These are phyloP conservation scores for Morelia viridis DNA, from an alignment of 2,797 vertebrate genomes.

Conservation along the genomic window DNA sequence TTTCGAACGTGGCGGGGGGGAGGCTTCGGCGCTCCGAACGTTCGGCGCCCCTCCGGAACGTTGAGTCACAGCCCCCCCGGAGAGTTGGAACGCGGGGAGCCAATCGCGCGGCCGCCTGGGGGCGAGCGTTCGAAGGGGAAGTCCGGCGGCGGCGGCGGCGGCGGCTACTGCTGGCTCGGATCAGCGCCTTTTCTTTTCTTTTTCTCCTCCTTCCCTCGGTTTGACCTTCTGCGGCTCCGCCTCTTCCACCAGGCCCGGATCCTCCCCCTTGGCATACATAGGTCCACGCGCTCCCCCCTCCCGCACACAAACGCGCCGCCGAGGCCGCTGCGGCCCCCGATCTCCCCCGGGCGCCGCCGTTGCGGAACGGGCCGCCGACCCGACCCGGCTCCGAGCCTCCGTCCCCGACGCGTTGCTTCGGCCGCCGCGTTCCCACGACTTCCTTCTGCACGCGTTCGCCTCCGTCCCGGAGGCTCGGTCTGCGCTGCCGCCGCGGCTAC, in stretches of 20 bases:
- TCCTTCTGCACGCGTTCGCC: background rate
- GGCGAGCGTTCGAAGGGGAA: background rate
- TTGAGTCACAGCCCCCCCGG: background rate
- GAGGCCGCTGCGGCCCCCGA: too few species aligned
- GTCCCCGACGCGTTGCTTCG: background rate
- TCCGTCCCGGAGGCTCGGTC: background rate
- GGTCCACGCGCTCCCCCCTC: background rate
- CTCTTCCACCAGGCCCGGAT: background rate
- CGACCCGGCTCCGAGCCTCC: too few species aligned
- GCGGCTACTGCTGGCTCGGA: background rate
- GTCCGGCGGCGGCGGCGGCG: background rate
- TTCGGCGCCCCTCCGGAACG: background rate
- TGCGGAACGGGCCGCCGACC: too few species aligned
- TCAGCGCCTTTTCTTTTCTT: background rate
- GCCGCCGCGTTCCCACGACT: background rate
- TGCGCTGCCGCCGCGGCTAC: background rate
- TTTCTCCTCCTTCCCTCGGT: background rate
- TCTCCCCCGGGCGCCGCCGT: too few species aligned
- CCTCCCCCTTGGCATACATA: background rate
- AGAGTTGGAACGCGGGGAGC: slow-evolving; percentile 30
- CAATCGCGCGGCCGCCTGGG: slow-evolving; percentile 42
- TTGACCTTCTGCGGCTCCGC: slow-evolving; percentile 9
- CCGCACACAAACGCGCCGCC: background rate
- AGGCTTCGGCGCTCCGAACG: background rate
- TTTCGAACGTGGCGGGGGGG: too few species aligned